Base-by-base conservation (phyloP, 2,888 invertebrate species). In the Parascotia fuliginaria region DNA sequence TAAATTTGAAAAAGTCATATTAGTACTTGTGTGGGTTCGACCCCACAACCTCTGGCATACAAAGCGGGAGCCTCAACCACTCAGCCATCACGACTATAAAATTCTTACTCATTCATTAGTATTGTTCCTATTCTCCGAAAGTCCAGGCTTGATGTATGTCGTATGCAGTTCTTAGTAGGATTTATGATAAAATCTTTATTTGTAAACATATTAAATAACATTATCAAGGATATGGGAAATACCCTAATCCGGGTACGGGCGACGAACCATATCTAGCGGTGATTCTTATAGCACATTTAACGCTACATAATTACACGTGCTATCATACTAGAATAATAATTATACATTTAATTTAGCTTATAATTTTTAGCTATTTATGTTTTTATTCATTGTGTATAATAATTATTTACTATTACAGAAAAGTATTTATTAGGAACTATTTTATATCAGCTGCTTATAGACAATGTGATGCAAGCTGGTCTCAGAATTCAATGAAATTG, bases 251-350 rank as follows among this genome's bases (percentile, higher is more conserved):
- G 67, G 66, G 55, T 67, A 44, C 40, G 45, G 31, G 40, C 69
- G 60, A 6, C 56, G 48, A 49, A 67, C 49, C 67, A 57, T 67
- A 42, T 51, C 55, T 42, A 32, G 48, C 51, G 47, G 62, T 50
- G 41, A 59, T 59, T 63, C 58, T 60, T 51, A 60, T 63, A 69
- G 63, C 58, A 56, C 63, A 54, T 63, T 60, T 60, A 62, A 34
- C 37, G 43, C 34, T 44, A 27, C 32, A 32, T 44, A 44, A 44
- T 44, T 44, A 44, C 44, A 31, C 28, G 12, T 29, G 34, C 12
- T 29, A 28, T 16, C 36, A n/a, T 12, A 36, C 34, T 28, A 19
- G 19, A 22, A 15, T 42, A 3, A 6, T 24, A 24, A 24, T 24
- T 24, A 24, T 24, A 24, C 27, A 16, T 33, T 45, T 16, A 31